phyloP scores from a whole-genome alignment of 30 jellyfish, hydroid and myxozoan genomes.

The Aurelia aurita complex sp. Pacific region DNA sequence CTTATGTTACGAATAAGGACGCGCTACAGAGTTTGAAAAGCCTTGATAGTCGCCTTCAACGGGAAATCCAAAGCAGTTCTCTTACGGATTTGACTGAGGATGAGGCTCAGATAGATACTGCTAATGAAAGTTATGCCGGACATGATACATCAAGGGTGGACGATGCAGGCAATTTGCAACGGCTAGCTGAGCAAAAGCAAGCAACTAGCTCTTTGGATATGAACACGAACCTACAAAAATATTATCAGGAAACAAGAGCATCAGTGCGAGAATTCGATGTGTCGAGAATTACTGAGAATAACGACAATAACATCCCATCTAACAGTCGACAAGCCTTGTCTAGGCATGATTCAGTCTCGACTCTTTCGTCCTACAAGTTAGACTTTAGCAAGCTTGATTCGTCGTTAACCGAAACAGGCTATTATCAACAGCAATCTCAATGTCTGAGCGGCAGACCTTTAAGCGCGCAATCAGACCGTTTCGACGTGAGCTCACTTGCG shows the following conservation, averaged over 20 bases:
- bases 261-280: conserved; percentile 20
- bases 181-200: background rate
- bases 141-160: background rate
- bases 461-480: conserved; percentile 24
- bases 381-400: conserved; percentile 35
- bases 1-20: conserved; percentile 68
- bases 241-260: background rate
- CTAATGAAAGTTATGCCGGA: background rate
- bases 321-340: conserved; percentile 7
- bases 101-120: background rate
- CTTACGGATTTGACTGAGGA: conserved; percentile 4
- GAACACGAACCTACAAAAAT: background rate
- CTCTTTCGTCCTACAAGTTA: conserved; percentile 30
- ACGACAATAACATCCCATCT: background rate
- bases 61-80: conserved; percentile 27
- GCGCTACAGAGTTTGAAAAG: conserved; percentile 79
- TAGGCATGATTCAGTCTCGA: conserved; percentile 30
- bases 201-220: background rate
- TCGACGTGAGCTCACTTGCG: conserved; percentile 40
- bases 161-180: background rate
- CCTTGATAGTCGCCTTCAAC: conserved; percentile 68
- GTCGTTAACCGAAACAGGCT: conserved; percentile 9
- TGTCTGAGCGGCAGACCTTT: conserved; percentile 14
- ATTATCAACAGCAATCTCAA: background rate
- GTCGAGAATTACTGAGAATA: conserved; percentile 12